Evolutionary conservation across 2,888 invertebrate genomes (phyloP).

Genomic region (Petrolisthes manimaculis): DNA sequence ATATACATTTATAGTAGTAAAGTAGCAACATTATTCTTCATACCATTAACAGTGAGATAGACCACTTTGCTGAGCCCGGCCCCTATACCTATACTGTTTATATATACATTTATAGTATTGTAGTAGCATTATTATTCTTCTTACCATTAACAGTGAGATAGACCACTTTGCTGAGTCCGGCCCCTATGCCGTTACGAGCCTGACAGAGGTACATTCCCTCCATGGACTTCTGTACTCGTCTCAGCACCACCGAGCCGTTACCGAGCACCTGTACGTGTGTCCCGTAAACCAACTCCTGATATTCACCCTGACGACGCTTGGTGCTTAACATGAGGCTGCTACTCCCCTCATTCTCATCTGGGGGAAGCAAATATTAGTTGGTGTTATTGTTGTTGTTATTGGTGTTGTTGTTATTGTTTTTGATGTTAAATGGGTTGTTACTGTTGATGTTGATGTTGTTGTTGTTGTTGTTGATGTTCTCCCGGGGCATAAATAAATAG

Average conservation of each 20-base stretch:
- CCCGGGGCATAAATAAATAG: no score
- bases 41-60: slow-evolving; percentile 15
- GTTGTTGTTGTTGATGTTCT: background rate
- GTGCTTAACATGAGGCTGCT: slow-evolving; percentile 17
- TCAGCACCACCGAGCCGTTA: slow-evolving; percentile 70
- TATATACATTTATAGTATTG: background rate
- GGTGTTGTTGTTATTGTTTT: background rate
- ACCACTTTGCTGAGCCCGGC: background rate
- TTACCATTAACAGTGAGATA: slow-evolving; percentile 70
- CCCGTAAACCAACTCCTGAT: slow-evolving; percentile 50
- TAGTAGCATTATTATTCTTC: slow-evolving; percentile 46
- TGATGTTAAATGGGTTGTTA: background rate
- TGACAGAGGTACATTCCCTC: slow-evolving; percentile 70
- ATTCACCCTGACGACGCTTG: slow-evolving; percentile 39
- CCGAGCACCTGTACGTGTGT: slow-evolving; percentile 45
- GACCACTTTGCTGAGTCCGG: slow-evolving; percentile 71
- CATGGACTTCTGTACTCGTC: slow-evolving; percentile 68
- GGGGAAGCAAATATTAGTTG: background rate
- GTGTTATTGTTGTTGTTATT: background rate
- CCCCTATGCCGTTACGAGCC: slow-evolving; percentile 70
- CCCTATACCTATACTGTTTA: background rate
- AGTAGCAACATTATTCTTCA: no score
- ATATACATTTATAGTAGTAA: no score
- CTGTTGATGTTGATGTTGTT: background rate
- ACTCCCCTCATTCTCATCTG: slow-evolving; percentile 22